A percentile compares a stretch with the other conserved stretches of the same genome.
Evolutionary conservation across 2,797 vertebrate species (phyloP).

Genomic region (Xenopus petersii): DNA sequence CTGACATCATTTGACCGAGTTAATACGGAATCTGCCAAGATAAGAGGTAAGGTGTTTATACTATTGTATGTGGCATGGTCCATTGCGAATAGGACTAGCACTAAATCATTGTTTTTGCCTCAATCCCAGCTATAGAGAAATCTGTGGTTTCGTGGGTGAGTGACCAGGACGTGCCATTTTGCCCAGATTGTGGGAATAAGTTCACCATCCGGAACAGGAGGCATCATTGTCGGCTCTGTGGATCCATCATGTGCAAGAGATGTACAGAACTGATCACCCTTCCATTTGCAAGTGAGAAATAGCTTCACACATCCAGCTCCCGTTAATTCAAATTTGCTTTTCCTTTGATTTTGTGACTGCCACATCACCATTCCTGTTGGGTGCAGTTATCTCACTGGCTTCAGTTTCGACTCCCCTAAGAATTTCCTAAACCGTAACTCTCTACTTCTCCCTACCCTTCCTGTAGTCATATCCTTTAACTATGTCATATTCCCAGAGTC

Average conservation of each 20-base stretch:
- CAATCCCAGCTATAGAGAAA: constrained; percentile 83
- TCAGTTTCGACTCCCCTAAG: too few relatives aligned
- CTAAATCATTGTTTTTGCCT: constrained; percentile 22
- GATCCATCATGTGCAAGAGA: constrained; percentile 95
- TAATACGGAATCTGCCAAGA: constrained; percentile 85
- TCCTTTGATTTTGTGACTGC: too few relatives aligned
- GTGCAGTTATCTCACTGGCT: too few relatives aligned
- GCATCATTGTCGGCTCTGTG: constrained; percentile 95
- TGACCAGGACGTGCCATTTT: constrained; percentile 94
- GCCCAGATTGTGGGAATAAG: constrained; percentile 92
- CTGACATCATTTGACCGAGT: constrained; percentile 91
- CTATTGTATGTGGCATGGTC: neutral
- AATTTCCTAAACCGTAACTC: too few relatives aligned
- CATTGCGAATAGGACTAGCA: constrained; percentile 2
- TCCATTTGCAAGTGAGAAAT: constrained; percentile 81
- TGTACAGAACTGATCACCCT: constrained; percentile 89
- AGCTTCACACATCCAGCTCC: neutral
- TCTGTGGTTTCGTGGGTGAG: constrained; percentile 95
- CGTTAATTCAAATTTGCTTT: neutral
- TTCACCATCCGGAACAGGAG: constrained; percentile 91
- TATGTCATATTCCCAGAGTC: too few relatives aligned
- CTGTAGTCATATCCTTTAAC: too few relatives aligned
- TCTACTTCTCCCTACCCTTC: too few relatives aligned
- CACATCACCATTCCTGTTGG: too few relatives aligned
- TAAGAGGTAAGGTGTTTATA: constrained; percentile 78